A percentile compares a stretch with the other conserved stretches of the same genome.
phyloP scores from a whole-genome alignment of 1,140 invertebrate species.

The Neuroterus valhalla region DNA sequence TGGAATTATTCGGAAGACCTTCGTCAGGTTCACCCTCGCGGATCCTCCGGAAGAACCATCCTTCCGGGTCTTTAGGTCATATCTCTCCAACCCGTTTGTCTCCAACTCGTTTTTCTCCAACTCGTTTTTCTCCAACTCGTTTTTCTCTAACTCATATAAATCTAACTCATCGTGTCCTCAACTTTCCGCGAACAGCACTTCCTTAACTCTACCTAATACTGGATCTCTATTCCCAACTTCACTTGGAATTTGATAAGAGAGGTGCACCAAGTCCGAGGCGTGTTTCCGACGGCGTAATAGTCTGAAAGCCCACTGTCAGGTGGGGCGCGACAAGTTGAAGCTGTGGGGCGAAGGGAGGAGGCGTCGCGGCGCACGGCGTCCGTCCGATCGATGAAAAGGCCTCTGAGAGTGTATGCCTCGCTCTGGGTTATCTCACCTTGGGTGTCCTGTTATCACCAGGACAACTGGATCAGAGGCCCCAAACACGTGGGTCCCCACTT shows the following conservation, averaged over 20 bases:
- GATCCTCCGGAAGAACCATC: constrained; percentile 32
- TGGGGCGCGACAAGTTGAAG: constrained; percentile 47
- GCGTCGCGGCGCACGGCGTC: constrained; percentile 64
- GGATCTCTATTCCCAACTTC: too few relatives aligned
- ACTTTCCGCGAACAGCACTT: constrained; percentile 39
- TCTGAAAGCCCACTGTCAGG: constrained; percentile 55
- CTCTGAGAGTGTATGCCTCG: constrained; percentile 41
- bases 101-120: too few relatives aligned
- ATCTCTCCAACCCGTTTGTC: too few relatives aligned
- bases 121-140: too few relatives aligned
- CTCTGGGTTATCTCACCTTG: constrained; percentile 46
- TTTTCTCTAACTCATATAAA: too few relatives aligned
- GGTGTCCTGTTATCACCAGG: not conserved
- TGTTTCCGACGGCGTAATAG: constrained; percentile 63
- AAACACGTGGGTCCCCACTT: not conserved
- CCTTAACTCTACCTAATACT: constrained; percentile 14
- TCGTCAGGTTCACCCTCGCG: constrained; percentile 32
- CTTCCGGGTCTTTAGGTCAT: constrained; percentile 46
- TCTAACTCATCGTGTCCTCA: constrained; percentile 53
- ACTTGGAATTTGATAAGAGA: not conserved
- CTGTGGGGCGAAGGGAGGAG: constrained; percentile 39
- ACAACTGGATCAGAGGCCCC: not conserved
- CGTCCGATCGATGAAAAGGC: constrained; percentile 65
- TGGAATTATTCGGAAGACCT: not conserved
- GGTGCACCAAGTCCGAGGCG: constrained; percentile 39